Percentiles rank a stretch among this genome's conserved stretches.
These are phyloP conservation scores for Athetis lepigone DNA, from an alignment of 2,888 invertebrate genomes.

Conservation along the genomic window DNA sequence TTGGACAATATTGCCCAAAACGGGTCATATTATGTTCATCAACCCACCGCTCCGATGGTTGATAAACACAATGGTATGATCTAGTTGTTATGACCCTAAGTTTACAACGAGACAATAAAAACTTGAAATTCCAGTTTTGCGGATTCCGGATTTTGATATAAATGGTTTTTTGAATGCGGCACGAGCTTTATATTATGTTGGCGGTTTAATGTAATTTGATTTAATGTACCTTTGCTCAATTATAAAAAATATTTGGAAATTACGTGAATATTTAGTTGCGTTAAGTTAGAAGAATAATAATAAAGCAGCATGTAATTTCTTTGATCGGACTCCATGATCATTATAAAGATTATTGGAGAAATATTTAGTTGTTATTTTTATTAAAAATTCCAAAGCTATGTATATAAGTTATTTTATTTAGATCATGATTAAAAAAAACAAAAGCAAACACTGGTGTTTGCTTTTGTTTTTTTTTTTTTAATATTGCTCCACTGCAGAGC, in stretches of 20 bases:
- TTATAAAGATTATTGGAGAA: too few relatives aligned
- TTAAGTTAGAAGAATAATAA: neutral
- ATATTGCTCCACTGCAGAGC: too few relatives aligned
- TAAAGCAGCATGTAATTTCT: too few relatives aligned
- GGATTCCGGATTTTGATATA: conserved; percentile 59
- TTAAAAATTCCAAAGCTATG: too few relatives aligned
- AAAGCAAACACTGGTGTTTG: too few relatives aligned
- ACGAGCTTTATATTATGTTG: conserved; percentile 51
- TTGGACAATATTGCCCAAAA: conserved; percentile 88
- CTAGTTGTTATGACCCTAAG: conserved; percentile 87
- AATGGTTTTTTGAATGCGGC: conserved; percentile 58
- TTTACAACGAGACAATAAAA: conserved; percentile 79
- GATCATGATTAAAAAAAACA: too few relatives aligned
- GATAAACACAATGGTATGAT: conserved; percentile 77
- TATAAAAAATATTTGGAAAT: conserved; percentile 5
- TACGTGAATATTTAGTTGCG: neutral
- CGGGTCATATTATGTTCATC: conserved; percentile 82
- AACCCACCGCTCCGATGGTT: conserved; percentile 80
- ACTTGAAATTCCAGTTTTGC: conserved; percentile 83
- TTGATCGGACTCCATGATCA: too few relatives aligned
- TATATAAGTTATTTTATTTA: too few relatives aligned
- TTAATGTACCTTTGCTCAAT: conserved; percentile 44
- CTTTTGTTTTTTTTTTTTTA: too few relatives aligned
- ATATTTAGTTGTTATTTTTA: too few relatives aligned
- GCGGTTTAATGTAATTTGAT: conserved; percentile 57